Base-by-base conservation (phyloP, 2,888 invertebrate species). In the Cistogaster globosa region DNA sequence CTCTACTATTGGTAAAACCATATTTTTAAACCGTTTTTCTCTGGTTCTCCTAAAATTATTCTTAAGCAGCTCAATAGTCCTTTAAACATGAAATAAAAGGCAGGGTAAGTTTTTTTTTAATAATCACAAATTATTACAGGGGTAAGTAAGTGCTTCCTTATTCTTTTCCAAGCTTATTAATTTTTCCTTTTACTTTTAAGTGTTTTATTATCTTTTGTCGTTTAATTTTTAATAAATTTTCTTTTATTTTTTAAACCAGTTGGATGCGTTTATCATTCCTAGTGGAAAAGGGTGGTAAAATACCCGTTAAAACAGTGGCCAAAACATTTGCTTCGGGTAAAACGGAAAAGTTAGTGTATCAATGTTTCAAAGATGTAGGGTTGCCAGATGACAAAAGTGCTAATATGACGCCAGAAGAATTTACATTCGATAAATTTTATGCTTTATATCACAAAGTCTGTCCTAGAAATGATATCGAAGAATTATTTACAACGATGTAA, bases 251-350 rank as follows among this genome's bases (percentile, higher is more conserved):
- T 48, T 16, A n/a, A 14, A 1, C 16, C 93, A 99, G 99, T 95
- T 99, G 99, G 99, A 98, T 99, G 97, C 96, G 98, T 86, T 94
- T 99, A 69, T 96, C 98, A 86, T 97, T 99, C 94, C 95, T 97
- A 89, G 97, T 98, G 76, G 99, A 99, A 92, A 96, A 97, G 51
- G 96, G 96, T 90, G 98, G 98, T 53, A 98, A 98, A 93, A 98
- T 99, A 79, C 99, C 99, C 2, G 98, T 99, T 3, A 97, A 98
- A 94, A 97, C 98, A 68, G 97, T 99, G 48, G 98, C 98, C 76
- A 94, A 98, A 91, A 99, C 99, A 80, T 99, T 99, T 93, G 99
- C 99, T 3, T 99, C 99, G n/a, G 99, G 99, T 67, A 98, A 98
- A 94, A 98, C 99, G 6, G 99, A 99, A 93, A 99, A 98, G 93